Evolutionary conservation across 2,888 invertebrate genomes (phyloP).

Genomic region (Chirona hameri): DNA sequence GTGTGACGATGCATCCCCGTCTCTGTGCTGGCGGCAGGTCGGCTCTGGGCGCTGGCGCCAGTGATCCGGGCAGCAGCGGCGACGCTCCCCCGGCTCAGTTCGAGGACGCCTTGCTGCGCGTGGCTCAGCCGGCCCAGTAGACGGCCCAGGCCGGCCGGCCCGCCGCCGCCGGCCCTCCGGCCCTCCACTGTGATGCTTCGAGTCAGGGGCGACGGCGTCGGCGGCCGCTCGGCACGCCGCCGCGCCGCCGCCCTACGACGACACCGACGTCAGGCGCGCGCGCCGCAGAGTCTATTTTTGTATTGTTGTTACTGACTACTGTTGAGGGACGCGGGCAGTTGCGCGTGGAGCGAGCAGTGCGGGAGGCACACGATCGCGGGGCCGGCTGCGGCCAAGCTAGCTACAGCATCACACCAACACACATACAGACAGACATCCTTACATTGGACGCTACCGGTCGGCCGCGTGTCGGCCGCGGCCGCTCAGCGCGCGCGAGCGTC

Average conservation of each 20-base stretch:
- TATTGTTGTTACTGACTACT: constrained; percentile 8
- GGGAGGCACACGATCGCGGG: background rate
- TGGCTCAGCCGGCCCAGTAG: background rate
- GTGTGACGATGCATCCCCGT: background rate
- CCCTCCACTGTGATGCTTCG: constrained; percentile 11
- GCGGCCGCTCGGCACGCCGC: background rate
- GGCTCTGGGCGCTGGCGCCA: background rate
- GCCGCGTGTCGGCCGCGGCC: background rate
- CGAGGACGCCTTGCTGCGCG: background rate
- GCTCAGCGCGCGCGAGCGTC: background rate
- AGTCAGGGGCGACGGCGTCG: constrained; percentile 7
- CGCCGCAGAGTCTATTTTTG: constrained; percentile 13
- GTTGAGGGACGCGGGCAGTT: background rate
- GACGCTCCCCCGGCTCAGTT: background rate
- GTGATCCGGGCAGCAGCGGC: background rate
- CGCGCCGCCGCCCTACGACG: background rate
- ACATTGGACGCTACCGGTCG: background rate
- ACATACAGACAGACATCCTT: background rate
- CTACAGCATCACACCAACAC: background rate
- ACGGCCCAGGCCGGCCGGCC: background rate
- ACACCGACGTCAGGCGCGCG: background rate
- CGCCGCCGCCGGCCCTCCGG: background rate
- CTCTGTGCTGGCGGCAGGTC: background rate
- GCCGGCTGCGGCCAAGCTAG: constrained; percentile 2
- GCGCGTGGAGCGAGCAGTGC: background rate